Conservation (phyloP, 1,140 invertebrate species). For the Drosophila orosa region DNA sequence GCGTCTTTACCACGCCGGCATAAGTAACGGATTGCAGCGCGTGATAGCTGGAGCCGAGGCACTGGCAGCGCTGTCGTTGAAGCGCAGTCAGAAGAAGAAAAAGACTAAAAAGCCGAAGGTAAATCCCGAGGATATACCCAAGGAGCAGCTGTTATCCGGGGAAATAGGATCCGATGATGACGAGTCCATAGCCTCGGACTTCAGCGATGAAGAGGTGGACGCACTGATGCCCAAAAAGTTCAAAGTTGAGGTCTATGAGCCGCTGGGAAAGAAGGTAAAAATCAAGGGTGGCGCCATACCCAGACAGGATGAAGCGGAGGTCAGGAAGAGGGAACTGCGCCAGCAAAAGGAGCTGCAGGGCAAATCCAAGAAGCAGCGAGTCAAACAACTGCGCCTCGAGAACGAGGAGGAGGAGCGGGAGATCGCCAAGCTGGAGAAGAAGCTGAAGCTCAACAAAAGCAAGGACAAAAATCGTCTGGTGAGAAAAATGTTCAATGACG, state of each 20-base stretch:
- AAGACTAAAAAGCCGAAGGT: conserved; percentile 39
- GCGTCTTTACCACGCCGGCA: conserved; percentile 70
- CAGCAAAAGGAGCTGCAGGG: conserved; percentile 85
- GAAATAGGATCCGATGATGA: conserved; percentile 68
- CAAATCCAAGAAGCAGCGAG: conserved; percentile 86
- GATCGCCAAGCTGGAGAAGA: conserved; percentile 93
- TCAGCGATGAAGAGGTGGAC: conserved; percentile 76
- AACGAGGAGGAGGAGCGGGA: conserved; percentile 92
- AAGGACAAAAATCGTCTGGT: conserved; percentile 88
- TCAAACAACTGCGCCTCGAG: conserved; percentile 87
- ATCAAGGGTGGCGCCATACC: conserved; percentile 53
- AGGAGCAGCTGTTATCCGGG: conserved; percentile 59
- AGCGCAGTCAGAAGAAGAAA: conserved; percentile 38
- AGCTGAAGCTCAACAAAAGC: conserved; percentile 91
- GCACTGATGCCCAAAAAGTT: conserved; percentile 39
- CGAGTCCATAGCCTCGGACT: conserved; percentile 81
- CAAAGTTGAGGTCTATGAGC: conserved; percentile 42
- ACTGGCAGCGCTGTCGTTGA: conserved; percentile 24
- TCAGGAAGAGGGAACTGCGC: conserved; percentile 83
- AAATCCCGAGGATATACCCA: conserved; percentile 60
- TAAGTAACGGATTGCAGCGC: conserved; percentile 66
- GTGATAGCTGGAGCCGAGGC: conserved; percentile 57
- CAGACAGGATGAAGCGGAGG: conserved; percentile 65
- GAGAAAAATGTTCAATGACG: conserved; percentile 93
- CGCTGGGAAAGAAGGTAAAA: conserved; percentile 33